These are phyloP conservation scores for Philopotamus ludificatus DNA, from an alignment of 1,140 invertebrate genomes.

Conservation along the genomic window DNA sequence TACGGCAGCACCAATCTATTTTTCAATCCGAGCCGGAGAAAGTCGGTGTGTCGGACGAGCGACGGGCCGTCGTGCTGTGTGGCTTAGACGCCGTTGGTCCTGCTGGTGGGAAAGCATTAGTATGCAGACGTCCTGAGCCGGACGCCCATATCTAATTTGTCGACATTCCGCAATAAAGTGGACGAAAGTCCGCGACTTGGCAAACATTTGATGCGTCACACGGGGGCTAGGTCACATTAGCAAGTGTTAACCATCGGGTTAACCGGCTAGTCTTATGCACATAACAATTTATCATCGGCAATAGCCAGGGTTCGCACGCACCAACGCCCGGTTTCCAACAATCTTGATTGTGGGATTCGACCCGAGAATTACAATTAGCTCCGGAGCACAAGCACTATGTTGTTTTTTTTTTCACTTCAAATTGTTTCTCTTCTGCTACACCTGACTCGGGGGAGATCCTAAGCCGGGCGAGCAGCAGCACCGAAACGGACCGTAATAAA, in stretches of 20 bases:
- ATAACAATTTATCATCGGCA: background rate
- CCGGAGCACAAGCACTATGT: background rate
- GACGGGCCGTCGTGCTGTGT: too few species aligned
- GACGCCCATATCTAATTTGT: too few species aligned
- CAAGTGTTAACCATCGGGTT: background rate
- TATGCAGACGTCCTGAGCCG: too few species aligned
- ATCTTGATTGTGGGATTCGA: constrained; percentile 11
- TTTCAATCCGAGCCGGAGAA: background rate
- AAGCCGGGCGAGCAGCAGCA: background rate
- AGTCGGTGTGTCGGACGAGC: too few species aligned
- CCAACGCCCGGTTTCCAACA: constrained; percentile 5
- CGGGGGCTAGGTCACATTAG: background rate
- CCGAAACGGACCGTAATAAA: background rate
- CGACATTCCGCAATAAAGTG: too few species aligned
- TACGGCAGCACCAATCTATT: background rate
- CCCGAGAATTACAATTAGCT: constrained; percentile 11
- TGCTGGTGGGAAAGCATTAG: too few species aligned
- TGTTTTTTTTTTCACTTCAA: too few species aligned
- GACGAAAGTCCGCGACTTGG: background rate
- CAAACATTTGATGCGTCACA: background rate
- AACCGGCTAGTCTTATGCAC: constrained; percentile 2
- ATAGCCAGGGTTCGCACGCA: constrained; percentile 5
- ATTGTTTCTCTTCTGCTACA: background rate
- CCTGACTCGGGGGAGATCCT: background rate
- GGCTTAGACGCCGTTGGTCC: too few species aligned